phyloP scores from a whole-genome alignment of 2,797 vertebrate genomes.

The Sternotherus odoratus region DNA sequence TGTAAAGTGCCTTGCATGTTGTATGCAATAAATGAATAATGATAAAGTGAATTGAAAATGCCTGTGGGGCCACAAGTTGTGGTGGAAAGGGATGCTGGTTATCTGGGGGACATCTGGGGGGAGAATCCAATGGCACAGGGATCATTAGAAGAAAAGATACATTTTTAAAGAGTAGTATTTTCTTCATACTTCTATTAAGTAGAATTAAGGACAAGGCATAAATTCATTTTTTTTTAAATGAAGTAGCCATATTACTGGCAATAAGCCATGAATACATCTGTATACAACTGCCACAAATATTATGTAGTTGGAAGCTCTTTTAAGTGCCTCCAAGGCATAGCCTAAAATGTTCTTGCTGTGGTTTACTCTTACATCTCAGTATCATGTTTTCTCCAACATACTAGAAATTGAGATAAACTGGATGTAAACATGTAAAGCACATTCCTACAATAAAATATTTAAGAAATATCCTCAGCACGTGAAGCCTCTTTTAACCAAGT shows the following conservation, averaged over 20 bases:
- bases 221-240: neutral
- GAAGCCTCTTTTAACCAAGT: neutral
- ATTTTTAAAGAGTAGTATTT: neutral
- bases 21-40: neutral
- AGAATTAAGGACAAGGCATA: neutral
- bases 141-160: constrained; percentile 4
- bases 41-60: neutral
- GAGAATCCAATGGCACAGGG: neutral
- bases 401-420: neutral
- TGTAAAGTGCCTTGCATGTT: neutral
- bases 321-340: too few species aligned
- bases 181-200: neutral
- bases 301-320: neutral
- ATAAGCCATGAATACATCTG: neutral
- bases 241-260: neutral
- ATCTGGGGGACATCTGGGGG: neutral
- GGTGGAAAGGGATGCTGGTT: neutral
- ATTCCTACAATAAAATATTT: constrained; percentile 5
- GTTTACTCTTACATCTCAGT: too few species aligned
- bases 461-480: neutral
- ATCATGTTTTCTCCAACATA: too few species aligned
- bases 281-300: neutral
- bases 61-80: neutral
- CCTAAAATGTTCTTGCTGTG: too few species aligned
- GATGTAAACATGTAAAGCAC: neutral